phyloP scores from a whole-genome alignment of 2,113 vertebrate genomes.

The Sturnus vulgaris region DNA sequence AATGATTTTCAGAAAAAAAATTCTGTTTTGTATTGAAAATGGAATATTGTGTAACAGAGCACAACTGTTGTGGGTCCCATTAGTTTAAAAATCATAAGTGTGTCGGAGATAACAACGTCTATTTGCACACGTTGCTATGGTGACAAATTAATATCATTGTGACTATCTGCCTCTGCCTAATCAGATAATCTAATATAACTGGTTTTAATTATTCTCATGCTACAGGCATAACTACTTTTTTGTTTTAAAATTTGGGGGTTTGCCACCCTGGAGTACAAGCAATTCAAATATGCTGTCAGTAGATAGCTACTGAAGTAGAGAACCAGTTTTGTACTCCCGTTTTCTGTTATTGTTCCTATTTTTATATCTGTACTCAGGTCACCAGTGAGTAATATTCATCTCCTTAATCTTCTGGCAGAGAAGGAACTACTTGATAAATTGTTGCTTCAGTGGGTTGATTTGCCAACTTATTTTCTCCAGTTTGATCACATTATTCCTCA shows the following conservation, averaged over 20 bases:
- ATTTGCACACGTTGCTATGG: conserved; percentile 60
- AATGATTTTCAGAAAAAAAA: neutral
- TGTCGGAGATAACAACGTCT: conserved; percentile 35
- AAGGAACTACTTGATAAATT: neutral
- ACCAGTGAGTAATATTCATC: conserved; percentile 2
- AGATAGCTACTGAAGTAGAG: neutral
- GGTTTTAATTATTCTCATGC: conserved; percentile 35
- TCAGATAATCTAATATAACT: conserved; percentile 45
- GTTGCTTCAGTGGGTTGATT: neutral
- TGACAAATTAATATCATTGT: conserved; percentile 43
- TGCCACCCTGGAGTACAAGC: neutral
- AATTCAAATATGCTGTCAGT: neutral
- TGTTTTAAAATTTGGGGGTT: neutral
- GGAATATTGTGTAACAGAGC: neutral
- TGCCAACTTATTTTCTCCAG: neutral
- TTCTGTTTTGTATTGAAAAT: neutral
- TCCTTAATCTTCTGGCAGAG: neutral
- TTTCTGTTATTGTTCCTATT: neutral
- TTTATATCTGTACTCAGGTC: neutral
- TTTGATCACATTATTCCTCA: neutral
- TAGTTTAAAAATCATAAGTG: conserved; percentile 36
- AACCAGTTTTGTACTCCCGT: neutral
- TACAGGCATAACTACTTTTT: conserved; percentile 21
- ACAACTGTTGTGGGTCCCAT: conserved; percentile 1
- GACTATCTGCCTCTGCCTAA: conserved; percentile 21